A percentile compares a stretch with the other conserved stretches of the same genome.
Evolutionary conservation across 2,113 vertebrate genomes (phyloP).

Genomic region (Nothocercus nigrocapillus): DNA sequence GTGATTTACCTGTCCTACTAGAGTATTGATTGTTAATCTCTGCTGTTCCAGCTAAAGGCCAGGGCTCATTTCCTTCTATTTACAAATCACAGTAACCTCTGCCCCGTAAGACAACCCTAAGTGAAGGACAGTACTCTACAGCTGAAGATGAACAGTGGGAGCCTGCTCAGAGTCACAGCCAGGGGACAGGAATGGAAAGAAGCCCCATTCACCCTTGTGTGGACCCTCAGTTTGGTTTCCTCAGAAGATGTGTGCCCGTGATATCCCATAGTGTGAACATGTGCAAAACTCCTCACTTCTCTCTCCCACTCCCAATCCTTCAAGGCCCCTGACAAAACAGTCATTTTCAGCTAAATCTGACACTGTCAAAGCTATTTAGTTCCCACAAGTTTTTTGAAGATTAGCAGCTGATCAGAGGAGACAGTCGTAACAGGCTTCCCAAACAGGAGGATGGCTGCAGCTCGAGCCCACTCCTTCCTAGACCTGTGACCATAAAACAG

Average conservation of each 20-base stretch:
- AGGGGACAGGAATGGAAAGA: not conserved
- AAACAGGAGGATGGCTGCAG: not conserved
- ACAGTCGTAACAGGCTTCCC: not conserved
- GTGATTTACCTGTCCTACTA: not conserved
- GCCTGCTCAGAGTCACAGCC: not conserved
- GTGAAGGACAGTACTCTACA: not conserved
- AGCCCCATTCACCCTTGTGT: not conserved
- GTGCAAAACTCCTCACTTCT: not conserved
- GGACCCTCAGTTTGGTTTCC: not conserved
- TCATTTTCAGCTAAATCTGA: not conserved
- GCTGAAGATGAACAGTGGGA: not conserved
- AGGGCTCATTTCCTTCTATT: conserved; percentile 27
- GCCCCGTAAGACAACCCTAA: not conserved
- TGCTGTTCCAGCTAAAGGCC: conserved; percentile 9
- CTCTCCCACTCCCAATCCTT: not conserved
- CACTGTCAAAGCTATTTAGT: not conserved
- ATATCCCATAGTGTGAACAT: not conserved
- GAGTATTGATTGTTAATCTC: not conserved
- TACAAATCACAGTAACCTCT: conserved; percentile 26
- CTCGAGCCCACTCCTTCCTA: not conserved
- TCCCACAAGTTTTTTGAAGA: not conserved
- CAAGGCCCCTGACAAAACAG: not conserved
- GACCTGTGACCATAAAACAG: not conserved
- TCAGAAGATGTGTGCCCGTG: not conserved
- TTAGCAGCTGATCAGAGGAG: not conserved